Evolutionary conservation across 2,113 vertebrate genomes (phyloP).

Genomic region (Onychostruthus taczanowskii): DNA sequence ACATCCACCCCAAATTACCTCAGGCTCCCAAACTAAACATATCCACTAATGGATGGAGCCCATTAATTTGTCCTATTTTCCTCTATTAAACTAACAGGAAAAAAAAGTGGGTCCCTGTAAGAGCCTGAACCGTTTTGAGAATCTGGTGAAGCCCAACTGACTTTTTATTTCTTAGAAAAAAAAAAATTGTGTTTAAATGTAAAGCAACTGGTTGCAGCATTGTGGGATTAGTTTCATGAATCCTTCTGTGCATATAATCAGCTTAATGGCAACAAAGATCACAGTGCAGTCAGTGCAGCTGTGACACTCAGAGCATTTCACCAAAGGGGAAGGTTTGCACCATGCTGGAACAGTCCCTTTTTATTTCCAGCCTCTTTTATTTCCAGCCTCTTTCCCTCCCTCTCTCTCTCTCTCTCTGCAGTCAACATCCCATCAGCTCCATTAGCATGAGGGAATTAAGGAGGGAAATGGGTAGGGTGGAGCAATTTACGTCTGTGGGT

Average conservation of each 20-base stretch:
- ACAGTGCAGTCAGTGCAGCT: slow-evolving; percentile 31
- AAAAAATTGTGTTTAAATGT: neutral
- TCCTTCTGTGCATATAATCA: slow-evolving; percentile 53
- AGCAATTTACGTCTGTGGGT: slow-evolving; percentile 65
- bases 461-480: slow-evolving; percentile 47
- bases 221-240: slow-evolving; percentile 54
- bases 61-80: neutral
- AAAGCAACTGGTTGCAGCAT: slow-evolving; percentile 45
- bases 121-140: neutral
- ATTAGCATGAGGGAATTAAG: slow-evolving; percentile 65
- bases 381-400: neutral
- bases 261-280: slow-evolving; percentile 70
- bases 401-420: neutral
- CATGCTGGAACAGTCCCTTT: neutral
- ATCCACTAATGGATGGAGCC: neutral
- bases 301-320: slow-evolving; percentile 28
- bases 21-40: neutral
- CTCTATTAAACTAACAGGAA: neutral
- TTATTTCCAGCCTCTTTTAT: neutral
- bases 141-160: neutral
- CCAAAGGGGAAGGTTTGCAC: neutral
- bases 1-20: neutral
- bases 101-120: neutral
- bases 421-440: slow-evolving; percentile 52
- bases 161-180: neutral